Evolutionary conservation across 2,888 invertebrate genomes (phyloP).

Genomic region (Scrobipalpa costella): DNA sequence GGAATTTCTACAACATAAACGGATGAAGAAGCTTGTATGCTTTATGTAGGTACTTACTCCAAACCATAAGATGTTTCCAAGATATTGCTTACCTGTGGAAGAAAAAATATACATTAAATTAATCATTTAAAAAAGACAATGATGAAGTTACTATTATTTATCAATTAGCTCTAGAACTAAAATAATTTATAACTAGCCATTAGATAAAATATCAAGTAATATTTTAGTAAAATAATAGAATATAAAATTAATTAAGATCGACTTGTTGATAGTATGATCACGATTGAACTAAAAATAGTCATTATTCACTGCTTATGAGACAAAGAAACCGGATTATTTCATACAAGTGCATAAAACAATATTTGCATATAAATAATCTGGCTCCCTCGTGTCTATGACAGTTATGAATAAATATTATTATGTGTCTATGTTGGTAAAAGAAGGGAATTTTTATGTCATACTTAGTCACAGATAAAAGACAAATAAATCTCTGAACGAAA

Average conservation of each 20-base stretch:
- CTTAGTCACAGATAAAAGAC: too few species aligned
- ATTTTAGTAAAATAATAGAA: not conserved
- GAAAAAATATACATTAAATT: not conserved
- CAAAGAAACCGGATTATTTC: constrained; percentile 27
- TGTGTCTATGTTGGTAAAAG: too few species aligned
- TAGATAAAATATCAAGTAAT: not conserved
- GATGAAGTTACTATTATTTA: too few species aligned
- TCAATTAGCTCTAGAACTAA: too few species aligned
- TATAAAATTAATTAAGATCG: constrained; percentile 3
- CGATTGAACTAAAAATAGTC: constrained; percentile 36
- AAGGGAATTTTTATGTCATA: too few species aligned
- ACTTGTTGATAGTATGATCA: constrained; percentile 38
- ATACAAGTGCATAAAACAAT: not conserved
- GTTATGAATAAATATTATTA: too few species aligned
- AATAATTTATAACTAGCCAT: not conserved
- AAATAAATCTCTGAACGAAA: too few species aligned
- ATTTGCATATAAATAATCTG: not conserved
- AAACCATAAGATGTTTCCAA: not conserved
- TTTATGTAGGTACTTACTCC: too few species aligned
- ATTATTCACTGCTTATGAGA: constrained; percentile 19
- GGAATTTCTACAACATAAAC: not conserved
- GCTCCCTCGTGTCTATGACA: too few species aligned
- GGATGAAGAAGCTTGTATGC: too few species aligned
- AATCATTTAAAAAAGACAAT: too few species aligned
- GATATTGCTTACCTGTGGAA: constrained; percentile 6